Evolutionary conservation across 2,888 invertebrate species (phyloP).

Genomic region (Leptinotarsa tumamoca): DNA sequence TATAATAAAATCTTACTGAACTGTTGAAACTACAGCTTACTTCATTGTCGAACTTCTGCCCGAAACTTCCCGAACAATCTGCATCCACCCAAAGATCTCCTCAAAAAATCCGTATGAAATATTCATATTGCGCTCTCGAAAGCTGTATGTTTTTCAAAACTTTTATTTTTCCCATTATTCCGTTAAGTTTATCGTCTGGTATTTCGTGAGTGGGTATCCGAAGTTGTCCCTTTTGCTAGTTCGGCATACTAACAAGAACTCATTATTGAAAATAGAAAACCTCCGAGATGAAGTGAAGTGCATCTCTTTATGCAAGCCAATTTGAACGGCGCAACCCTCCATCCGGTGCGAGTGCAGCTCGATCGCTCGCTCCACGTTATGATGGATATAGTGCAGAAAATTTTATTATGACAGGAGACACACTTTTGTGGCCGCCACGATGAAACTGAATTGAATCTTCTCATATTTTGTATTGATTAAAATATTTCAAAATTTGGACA

Average conservation of each 20-base stretch:
- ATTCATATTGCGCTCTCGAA: background rate
- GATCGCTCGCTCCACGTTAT: background rate
- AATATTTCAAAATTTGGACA: too few species aligned
- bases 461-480: too few species aligned
- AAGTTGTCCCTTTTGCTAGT: constrained; percentile 3
- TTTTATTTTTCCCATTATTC: constrained; percentile 5
- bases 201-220: constrained; percentile 7
- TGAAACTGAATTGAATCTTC: too few species aligned
- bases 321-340: background rate
- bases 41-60: too few species aligned
- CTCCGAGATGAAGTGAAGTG: constrained; percentile 8
- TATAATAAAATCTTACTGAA: too few species aligned
- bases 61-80: too few species aligned
- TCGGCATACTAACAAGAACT: background rate
- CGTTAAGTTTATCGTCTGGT: constrained; percentile 10
- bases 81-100: too few species aligned
- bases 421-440: background rate
- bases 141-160: background rate
- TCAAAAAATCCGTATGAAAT: background rate
- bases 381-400: background rate
- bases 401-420: background rate
- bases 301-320: constrained; percentile 11
- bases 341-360: background rate
- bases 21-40: too few species aligned
- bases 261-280: constrained; percentile 11